These are phyloP conservation scores for Bungarus multicinctus DNA, from an alignment of 2,113 vertebrate genomes.

Conservation along the genomic window DNA sequence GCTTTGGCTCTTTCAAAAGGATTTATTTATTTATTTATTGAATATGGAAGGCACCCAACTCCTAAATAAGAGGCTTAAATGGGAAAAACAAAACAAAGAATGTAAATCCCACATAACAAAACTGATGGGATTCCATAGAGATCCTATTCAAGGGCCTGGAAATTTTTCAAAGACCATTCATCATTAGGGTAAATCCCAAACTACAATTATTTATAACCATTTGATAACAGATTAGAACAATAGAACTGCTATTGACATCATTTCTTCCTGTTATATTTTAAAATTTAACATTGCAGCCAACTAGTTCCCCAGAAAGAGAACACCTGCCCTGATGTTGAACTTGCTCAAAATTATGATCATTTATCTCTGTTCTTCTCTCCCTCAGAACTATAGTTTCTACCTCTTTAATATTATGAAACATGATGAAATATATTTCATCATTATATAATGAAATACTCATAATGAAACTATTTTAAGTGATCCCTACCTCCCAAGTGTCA, in stretches of 20 bases:
- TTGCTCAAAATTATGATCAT: not conserved
- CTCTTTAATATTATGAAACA: not conserved
- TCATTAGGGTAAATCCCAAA: not conserved
- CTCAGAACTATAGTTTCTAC: not conserved
- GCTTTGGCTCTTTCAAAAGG: not conserved
- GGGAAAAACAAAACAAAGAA: not conserved
- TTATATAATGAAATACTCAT: not conserved
- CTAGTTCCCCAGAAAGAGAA: not conserved
- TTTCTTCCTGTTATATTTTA: not conserved
- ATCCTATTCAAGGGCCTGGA: not conserved
- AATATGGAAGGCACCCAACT: not conserved
- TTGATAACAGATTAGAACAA: not conserved
- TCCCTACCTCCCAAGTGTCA: not conserved
- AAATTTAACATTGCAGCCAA: not conserved
- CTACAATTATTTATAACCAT: not conserved
- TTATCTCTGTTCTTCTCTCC: not conserved
- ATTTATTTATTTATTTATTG: not conserved
- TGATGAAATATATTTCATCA: not conserved
- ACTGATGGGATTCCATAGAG: not conserved
- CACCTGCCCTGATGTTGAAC: not conserved
- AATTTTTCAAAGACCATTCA: not conserved
- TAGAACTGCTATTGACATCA: not conserved
- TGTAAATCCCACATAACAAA: not conserved
- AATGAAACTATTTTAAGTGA: not conserved
- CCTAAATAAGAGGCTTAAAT: not conserved